Base-by-base conservation (phyloP, 2,888 invertebrate genomes). In the Sepioteuthis lessoniana region DNA sequence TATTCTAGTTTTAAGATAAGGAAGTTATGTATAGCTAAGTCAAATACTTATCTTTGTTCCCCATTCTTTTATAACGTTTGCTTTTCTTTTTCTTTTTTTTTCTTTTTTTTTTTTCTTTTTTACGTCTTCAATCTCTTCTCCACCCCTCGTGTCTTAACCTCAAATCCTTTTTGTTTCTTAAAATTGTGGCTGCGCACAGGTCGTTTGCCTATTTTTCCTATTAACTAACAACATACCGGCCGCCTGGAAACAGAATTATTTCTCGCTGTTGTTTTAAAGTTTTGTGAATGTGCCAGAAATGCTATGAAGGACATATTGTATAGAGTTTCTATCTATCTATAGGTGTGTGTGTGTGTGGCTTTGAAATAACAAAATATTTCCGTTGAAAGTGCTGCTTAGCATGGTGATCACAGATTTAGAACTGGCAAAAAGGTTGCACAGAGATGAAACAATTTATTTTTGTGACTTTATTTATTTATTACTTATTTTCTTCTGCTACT, bases 231-330 rank as follows among this genome's bases (percentile, higher is more conserved):
- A 42, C 3, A 42, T n/a, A 76, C n/a, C n/a, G 76, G 31, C 8
- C 31, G 76, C 76, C 76, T 76, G n/a, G 76, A 76, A 76, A 76
- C 76, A 76, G n/a, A n/a, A 76, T 76, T 76, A 31, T 76, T 76
- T 76, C n/a, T 76, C n/a, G 13, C 76, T 76, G 55, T 21, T 0
- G 13, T 76, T n/a, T n/a, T 76, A 16, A 76, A 76, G 31, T n/a
- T 76, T n/a, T n/a, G 76, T 31, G 13, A n/a, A 76, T 7, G 7
- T 76, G n/a, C 76, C n/a, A 76, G n/a, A 76, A 76, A 0, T n/a
- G 16, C 2, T 10, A 31, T 76, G n/a, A 76, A 76, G 10, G 76
- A n/a, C n/a, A 31, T 13, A 42, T 21, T 28, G 16, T 37, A 91
- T 19, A 91, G 28, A 38, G 2, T 35, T 90, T n/a, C 31, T 42